Percentiles rank a stretch among this genome's conserved stretches.
Conservation (phyloP, 2,113 vertebrate species). For the Petrocephalus zakoni region DNA sequence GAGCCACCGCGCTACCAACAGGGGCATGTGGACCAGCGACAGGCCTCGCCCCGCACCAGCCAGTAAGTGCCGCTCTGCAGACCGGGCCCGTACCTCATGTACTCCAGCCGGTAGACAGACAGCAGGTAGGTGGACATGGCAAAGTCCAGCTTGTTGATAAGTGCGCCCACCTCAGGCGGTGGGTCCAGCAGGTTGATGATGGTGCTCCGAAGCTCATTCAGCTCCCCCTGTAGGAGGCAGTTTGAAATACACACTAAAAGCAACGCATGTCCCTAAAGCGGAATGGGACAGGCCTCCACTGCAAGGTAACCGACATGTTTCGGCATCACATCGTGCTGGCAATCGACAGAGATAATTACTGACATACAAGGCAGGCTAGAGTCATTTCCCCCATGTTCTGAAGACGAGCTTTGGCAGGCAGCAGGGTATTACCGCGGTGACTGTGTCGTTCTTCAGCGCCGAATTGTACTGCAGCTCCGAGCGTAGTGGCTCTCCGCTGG, state of each 20-base stretch:
- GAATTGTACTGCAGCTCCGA: slow-evolving; percentile 98
- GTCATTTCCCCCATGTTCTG: background rate
- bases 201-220: slow-evolving; percentile 87
- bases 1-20: background rate
- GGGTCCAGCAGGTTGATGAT: slow-evolving; percentile 94
- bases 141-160: slow-evolving; percentile 96
- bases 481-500: slow-evolving; percentile 88
- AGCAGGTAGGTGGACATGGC: slow-evolving; percentile 97
- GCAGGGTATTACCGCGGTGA: slow-evolving; percentile 74
- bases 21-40: background rate
- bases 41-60: background rate
- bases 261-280: background rate
- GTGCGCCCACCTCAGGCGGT: slow-evolving; percentile 80
- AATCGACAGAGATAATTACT: background rate
- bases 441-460: slow-evolving; percentile 94
- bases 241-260: background rate
- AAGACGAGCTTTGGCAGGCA: background rate
- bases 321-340: background rate
- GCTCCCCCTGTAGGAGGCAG: slow-evolving; percentile 69
- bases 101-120: slow-evolving; percentile 94
- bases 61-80: background rate
- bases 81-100: slow-evolving; percentile 75
- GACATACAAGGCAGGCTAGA: background rate
- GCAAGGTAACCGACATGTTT: background rate
- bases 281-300: background rate